phyloP scores from a whole-genome alignment of 2,888 invertebrate species.

The Listrodromus nycthemerus region DNA sequence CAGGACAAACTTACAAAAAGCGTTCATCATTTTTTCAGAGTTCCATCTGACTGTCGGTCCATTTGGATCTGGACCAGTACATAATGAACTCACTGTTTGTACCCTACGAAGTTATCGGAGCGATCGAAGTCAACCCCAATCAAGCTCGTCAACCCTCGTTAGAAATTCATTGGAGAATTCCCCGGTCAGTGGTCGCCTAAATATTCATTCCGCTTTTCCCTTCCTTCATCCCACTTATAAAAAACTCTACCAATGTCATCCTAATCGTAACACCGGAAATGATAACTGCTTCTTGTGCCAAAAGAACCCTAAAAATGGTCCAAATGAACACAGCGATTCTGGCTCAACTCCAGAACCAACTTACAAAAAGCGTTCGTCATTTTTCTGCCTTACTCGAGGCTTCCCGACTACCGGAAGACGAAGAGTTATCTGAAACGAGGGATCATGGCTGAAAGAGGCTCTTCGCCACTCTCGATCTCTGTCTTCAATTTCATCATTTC shows the following conservation, averaged over 20 bases:
- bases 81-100: no score
- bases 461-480: slow-evolving; percentile 6
- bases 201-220: background rate
- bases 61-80: no score
- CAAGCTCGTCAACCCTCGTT: no score
- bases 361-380: slow-evolving; percentile 50
- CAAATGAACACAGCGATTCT: slow-evolving; percentile 43
- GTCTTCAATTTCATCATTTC: background rate
- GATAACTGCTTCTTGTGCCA: background rate
- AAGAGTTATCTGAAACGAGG: slow-evolving; percentile 53
- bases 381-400: slow-evolving; percentile 25
- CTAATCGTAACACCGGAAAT: background rate
- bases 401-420: slow-evolving; percentile 12
- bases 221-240: background rate
- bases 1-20: slow-evolving; percentile 28
- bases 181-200: background rate
- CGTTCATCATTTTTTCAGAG: slow-evolving; percentile 62
- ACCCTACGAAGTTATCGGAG: no score
- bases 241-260: background rate
- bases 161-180: no score
- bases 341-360: slow-evolving; percentile 37
- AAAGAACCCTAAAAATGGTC: background rate
- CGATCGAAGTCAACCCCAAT: no score
- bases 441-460: slow-evolving; percentile 30
- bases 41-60: no score